phyloP scores from a whole-genome alignment of 53 echinoderm and acorn worm species.

The Hippasteria phrygiana region DNA sequence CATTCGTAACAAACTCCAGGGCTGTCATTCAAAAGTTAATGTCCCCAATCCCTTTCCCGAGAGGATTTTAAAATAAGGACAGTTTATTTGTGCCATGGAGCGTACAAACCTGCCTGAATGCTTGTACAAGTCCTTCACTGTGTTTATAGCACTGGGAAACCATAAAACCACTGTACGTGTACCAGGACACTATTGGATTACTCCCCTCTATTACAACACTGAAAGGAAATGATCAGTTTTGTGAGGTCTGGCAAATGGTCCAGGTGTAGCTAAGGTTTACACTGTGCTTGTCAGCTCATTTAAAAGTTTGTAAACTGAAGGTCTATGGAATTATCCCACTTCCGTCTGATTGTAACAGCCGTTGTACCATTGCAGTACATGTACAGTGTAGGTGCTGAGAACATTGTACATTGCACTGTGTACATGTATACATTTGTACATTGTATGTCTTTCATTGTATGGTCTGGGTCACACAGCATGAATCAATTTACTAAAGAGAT shows the following conservation, averaged over 20 bases:
- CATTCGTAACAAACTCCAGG: no score
- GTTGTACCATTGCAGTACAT: not conserved
- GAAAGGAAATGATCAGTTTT: slow-evolving; percentile 15
- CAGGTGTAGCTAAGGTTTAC: not conserved
- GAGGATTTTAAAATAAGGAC: no score
- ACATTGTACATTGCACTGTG: no score
- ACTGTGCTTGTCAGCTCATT: no score
- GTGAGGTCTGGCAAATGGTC: not conserved
- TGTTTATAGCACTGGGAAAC: no score
- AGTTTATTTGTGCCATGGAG: no score
- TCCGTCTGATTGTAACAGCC: not conserved
- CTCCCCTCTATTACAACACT: not conserved
- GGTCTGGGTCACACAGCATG: not conserved
- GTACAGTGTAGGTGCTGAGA: not conserved
- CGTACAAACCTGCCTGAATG: no score
- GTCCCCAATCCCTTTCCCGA: no score
- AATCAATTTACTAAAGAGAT: no score
- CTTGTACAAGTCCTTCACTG: no score
- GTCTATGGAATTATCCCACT: not conserved
- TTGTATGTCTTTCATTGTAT: not conserved
- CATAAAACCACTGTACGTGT: no score
- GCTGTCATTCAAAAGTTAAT: no score
- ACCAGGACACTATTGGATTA: not conserved
- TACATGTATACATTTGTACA: not conserved
- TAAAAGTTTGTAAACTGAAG: slow-evolving; percentile 17